A percentile compares a stretch with the other conserved stretches of the same genome.
Evolutionary conservation across 1,140 invertebrate genomes (phyloP).

Genomic region (Drosophila pectinifera): DNA sequence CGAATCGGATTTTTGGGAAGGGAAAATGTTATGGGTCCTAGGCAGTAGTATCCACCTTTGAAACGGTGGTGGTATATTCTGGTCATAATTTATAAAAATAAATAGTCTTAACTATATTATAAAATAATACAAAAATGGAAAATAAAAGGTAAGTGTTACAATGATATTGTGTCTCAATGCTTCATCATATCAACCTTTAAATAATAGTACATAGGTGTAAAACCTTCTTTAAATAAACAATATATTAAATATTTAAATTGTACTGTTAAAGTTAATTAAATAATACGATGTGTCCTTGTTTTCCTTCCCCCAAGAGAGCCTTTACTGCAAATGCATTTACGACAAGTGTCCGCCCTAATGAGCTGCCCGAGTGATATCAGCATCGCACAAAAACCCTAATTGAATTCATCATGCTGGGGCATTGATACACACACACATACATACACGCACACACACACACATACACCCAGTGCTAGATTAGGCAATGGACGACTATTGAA

Average conservation of each 20-base stretch:
- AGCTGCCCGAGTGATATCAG: not conserved
- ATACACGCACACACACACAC: conserved; percentile 8
- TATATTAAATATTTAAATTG: too few relatives aligned
- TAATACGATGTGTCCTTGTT: too few relatives aligned
- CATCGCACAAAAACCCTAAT: conserved; percentile 1
- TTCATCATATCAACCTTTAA: too few relatives aligned
- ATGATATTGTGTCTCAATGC: too few relatives aligned
- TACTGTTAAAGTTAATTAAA: too few relatives aligned
- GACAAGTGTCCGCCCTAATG: not conserved
- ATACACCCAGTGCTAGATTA: conserved; percentile 15
- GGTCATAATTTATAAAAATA: not conserved
- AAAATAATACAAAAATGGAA: too few relatives aligned
- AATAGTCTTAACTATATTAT: too few relatives aligned
- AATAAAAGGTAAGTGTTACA: too few relatives aligned
- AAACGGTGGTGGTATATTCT: not conserved
- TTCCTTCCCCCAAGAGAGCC: not conserved
- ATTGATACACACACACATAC: conserved; percentile 10
- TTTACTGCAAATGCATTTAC: not conserved
- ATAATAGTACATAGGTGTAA: too few relatives aligned
- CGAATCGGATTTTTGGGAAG: conserved; percentile 8
- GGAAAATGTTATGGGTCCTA: not conserved
- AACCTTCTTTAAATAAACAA: too few relatives aligned
- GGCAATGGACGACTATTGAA: conserved; percentile 31
- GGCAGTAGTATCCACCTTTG: not conserved
- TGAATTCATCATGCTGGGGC: conserved; percentile 12